Base-by-base conservation (phyloP, 1,140 invertebrate genomes). In the Pachyrhynchus sulphureomaculatus region DNA sequence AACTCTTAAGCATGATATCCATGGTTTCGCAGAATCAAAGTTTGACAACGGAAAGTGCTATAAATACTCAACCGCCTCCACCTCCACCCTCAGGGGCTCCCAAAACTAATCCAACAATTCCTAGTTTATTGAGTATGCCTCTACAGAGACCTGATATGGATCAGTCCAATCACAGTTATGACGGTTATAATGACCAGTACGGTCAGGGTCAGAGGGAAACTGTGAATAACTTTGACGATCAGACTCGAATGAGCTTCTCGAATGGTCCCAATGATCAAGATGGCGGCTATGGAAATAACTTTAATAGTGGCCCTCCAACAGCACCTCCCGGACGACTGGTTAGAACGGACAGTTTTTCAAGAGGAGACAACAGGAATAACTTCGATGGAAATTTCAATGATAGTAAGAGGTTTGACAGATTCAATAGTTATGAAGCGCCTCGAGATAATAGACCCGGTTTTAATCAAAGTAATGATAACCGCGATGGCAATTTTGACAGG, bases 1-100 rank as follows among this genome's bases (percentile, higher is more conserved):
- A 83, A 70, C 76, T 84, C 32, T 74, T 84, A 67, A 82, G 79
- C 67, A 82, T 84, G 65, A 71, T 84, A 15, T 82, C 81, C 12
- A 77, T 82, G 75, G 78, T 83, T 36, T 66, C 70, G 1, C 66
- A 75, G 61, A 73, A 67, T 44, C 64, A 72, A 53, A 66, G 49
- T 52, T 18, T 44, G 15, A 45, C 34, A 18, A 6, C 52, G 26
- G 32, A 2, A n/a, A 29, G 20, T 6, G 4, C 9, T 15, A 32
- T 26, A n/a, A 21, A n/a, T 48, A 62, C 33, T 12, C 18, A 34
- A 12, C 10, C 32, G 34, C 26, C 34, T 4, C 34, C 49, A 10
- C 56, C 45, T 2, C 45, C 23, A 34, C 12, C 42, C 13, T 34
- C 42, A 1, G 26, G 1, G 12, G 26, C 26, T 12, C 21, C 48